Evolutionary conservation across 2,888 invertebrate species (phyloP).

Genomic region (Rambutsinella grinnellia): DNA sequence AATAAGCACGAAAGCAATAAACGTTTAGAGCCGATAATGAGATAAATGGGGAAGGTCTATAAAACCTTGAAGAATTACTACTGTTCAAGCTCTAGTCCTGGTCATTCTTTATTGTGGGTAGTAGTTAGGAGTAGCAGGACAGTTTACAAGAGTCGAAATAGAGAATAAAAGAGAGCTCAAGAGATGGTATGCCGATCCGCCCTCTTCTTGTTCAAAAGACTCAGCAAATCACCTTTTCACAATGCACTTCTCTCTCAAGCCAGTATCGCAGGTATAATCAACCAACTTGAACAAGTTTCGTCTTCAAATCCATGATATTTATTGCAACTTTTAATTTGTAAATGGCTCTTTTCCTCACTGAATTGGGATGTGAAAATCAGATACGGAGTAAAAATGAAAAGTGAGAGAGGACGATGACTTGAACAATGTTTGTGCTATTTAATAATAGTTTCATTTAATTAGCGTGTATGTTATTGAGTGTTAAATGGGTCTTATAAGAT

Average conservation of each 20-base stretch:
- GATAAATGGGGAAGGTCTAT: not conserved
- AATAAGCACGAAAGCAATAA: not conserved
- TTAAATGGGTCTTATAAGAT: too few species aligned
- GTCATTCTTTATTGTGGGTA: not conserved
- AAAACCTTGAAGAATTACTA: not conserved
- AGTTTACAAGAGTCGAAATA: too few species aligned
- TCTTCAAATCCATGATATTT: conserved; percentile 46
- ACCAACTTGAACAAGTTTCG: conserved; percentile 51
- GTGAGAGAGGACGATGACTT: not conserved
- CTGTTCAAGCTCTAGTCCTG: not conserved
- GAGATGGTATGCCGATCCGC: conserved; percentile 25
- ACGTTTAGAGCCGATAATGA: not conserved
- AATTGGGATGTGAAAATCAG: conserved; percentile 1
- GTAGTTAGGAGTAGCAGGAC: not conserved
- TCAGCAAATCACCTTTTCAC: conserved; percentile 10
- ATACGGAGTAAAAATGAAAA: not conserved
- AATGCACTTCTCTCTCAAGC: conserved; percentile 15
- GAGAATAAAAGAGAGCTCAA: not conserved
- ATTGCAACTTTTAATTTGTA: conserved; percentile 7
- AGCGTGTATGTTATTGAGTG: too few species aligned
- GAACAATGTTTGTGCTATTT: too few species aligned
- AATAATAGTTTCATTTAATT: too few species aligned
- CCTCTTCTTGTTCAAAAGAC: conserved; percentile 38
- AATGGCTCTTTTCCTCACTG: not conserved
- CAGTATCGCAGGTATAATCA: conserved; percentile 50